Base-by-base conservation (phyloP, 2,113 vertebrate species). In the Bufo bufo region DNA sequence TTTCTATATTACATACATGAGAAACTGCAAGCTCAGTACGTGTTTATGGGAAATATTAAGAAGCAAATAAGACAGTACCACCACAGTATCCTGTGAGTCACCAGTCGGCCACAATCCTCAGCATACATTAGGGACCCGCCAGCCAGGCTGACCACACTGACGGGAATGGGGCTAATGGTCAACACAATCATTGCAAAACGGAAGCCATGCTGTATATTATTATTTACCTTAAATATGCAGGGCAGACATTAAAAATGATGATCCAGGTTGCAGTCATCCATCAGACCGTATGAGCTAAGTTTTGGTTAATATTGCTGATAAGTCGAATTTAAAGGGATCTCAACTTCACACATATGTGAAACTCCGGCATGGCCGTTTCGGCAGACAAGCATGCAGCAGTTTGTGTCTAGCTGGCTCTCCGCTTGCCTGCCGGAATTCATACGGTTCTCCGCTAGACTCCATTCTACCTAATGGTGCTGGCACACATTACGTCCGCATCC, bases 1-100 rank as follows among this genome's bases (percentile, higher is more conserved):
- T 59, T 82, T 20, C 56, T 33, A 47, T 54, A 74, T 74, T 52
- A 77, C 71, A 88, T 83, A 61, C 58, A 75, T 69, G 54, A 45
- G 75, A 58, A 82, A 52, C 13, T 83, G 86, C 86, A 83, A 59
- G 58, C 56, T 88, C 86, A 88, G 86, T 61, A 77, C 52, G 66
- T 50, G 43, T 77, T 17, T 33, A 77, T 83, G 86, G 80, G 86
- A 88, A 83, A 88, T 77, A 83, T 75, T 88, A 77, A 83, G 23
- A 83, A 75, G 79, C 58, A 88, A 82, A 88, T 88, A 75, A 43
- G 33, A 33, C 33, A 33, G 33, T 63, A 72, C 58, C 56, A 63
- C 86, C 86, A 77, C 86, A 88, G 86, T 47, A 83, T 88, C 86
- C 86, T 88, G 80, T 88, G 86, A 88, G 86, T 88, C 79, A 88